These are phyloP conservation scores for Chrysopa pallens DNA, from an alignment of 1,140 invertebrate genomes.

Conservation along the genomic window DNA sequence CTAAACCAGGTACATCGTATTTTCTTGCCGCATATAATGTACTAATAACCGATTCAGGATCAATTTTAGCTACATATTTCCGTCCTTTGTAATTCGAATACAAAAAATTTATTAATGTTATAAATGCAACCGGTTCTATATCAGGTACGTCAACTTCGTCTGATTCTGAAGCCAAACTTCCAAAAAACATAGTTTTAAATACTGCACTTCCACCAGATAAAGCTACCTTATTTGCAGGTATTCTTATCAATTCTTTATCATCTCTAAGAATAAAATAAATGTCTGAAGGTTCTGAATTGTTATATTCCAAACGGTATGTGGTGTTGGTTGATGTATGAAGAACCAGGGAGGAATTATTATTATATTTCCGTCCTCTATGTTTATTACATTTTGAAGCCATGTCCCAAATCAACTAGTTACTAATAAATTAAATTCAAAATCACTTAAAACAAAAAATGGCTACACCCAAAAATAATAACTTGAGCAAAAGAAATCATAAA, in stretches of 20 bases:
- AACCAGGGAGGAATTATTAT: too few species aligned
- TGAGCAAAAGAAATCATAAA: too few species aligned
- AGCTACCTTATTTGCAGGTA: slow-evolving; percentile 73
- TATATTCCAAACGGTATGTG: too few species aligned
- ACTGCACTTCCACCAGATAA: slow-evolving; percentile 66
- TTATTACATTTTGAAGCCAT: too few species aligned
- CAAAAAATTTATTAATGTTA: slow-evolving; percentile 54
- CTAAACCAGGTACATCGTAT: slow-evolving; percentile 66
- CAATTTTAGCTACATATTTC: slow-evolving; percentile 43
- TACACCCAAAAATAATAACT: too few species aligned
- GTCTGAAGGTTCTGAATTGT: too few species aligned
- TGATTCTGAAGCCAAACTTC: slow-evolving; percentile 42
- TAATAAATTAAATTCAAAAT: too few species aligned
- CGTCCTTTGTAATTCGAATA: slow-evolving; percentile 26
- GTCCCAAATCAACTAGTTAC: too few species aligned
- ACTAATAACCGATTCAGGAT: slow-evolving; percentile 73
- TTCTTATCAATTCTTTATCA: slow-evolving; percentile 35
- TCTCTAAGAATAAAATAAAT: too few species aligned
- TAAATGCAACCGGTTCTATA: slow-evolving; percentile 62
- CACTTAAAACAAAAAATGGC: too few species aligned
- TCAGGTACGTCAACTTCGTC: slow-evolving; percentile 68
- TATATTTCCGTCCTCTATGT: too few species aligned
- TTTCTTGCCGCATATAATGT: slow-evolving; percentile 77
- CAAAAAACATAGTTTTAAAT: slow-evolving; percentile 80
- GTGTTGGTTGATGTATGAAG: too few species aligned